Base-by-base conservation (phyloP, 2,888 invertebrate genomes). In the Ypsolopha sequella region DNA sequence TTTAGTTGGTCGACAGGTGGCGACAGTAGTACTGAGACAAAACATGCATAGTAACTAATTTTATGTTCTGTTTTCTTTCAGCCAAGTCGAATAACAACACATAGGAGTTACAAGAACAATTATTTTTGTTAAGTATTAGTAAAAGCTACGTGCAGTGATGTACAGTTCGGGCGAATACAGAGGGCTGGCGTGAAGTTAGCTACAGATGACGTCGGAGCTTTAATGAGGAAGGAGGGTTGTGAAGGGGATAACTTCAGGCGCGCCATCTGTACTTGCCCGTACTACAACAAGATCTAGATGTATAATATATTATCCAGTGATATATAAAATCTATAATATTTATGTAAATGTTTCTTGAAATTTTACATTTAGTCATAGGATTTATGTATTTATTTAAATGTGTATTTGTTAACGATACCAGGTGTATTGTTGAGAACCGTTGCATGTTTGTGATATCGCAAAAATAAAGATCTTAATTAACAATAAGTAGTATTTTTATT, bases 71-170 rank as follows among this genome's bases (percentile, higher is more conserved):
- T 58, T 55, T 57, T 56, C 53, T 54, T 80, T 77, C 80, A 85
- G 84, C 60, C 76, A 80, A 70, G 80, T 77, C 59, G 81, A 81
- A 48, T 84, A 78, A 64, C n/a, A n/a, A 56, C 13, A 55, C 58
- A 59, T 50, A 41, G 35, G 47, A 44, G 53, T 54, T 54, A 58
- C 52, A 48, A 60, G 57, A 60, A 59, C 60, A 62, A 57, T 55
- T 59, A 61, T 66, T 64, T 65, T 64, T 62, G 53, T 63, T 68
- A 75, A 81, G 82, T 81, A 81, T 81, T 81, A 82, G 68, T 36
- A 13, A 14, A 47, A 13, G 35, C 65, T 64, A 65, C 66, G 59
- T 54, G 56, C 58, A 51, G 49, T 55, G 55, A 53, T 55, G 41
- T 41, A 24, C 24, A 24, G 24, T 24, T 24, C 4, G 24, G 24